Evolutionary conservation across 2,888 invertebrate species (phyloP).

Genomic region (Agrilus mali): DNA sequence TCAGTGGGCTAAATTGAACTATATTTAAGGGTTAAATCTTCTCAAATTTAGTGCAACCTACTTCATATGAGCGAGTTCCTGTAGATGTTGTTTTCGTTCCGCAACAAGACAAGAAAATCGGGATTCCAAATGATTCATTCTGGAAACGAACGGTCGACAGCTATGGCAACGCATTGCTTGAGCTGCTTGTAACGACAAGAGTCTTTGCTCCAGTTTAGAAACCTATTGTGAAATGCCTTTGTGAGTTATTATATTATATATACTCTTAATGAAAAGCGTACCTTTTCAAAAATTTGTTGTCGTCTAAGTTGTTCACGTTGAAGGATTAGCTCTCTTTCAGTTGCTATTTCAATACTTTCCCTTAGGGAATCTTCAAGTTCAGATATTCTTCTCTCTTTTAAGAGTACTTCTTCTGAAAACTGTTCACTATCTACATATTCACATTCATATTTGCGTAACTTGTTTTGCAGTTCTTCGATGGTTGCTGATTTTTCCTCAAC

Average conservation of each 20-base stretch:
- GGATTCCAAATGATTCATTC: constrained; percentile 50
- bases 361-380: constrained; percentile 76
- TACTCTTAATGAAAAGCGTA: constrained; percentile 21
- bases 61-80: constrained; percentile 71
- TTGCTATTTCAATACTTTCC: constrained; percentile 63
- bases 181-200: constrained; percentile 56
- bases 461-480: too few relatives aligned
- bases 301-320: constrained; percentile 51
- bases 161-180: constrained; percentile 55
- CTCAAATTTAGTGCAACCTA: constrained; percentile 35
- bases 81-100: constrained; percentile 54
- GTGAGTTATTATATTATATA: background rate
- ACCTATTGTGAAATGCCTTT: constrained; percentile 37
- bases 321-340: constrained; percentile 52
- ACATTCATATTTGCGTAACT: too few relatives aligned
- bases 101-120: constrained; percentile 45
- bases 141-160: constrained; percentile 49
- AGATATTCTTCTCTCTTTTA: constrained; percentile 41
- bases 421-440: too few relatives aligned
- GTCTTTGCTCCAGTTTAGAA: constrained; percentile 54
- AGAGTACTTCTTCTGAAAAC: constrained; percentile 1
- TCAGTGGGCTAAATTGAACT: too few relatives aligned
- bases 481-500: too few relatives aligned
- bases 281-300: constrained; percentile 53
- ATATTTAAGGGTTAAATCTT: too few relatives aligned